Percentiles rank a stretch among this genome's conserved stretches.
These are phyloP conservation scores for Stramonita haemastoma DNA, from an alignment of 2,888 invertebrate genomes.

Conservation along the genomic window DNA sequence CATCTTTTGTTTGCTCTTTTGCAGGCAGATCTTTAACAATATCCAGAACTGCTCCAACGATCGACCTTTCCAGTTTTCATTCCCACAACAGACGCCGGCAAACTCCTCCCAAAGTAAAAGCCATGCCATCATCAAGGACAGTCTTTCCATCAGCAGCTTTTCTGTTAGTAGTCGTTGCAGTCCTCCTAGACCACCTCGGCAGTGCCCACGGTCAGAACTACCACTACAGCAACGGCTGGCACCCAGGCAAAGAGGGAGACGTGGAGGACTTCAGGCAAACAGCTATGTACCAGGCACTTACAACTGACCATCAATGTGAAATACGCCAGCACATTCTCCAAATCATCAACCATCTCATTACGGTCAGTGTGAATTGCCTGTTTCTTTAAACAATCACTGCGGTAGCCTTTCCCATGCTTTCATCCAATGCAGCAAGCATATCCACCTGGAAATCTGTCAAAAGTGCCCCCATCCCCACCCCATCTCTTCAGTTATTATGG, in stretches of 20 bases:
- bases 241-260: conserved; percentile 61
- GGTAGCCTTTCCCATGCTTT: no score
- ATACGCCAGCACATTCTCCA: neutral
- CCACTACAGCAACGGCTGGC: conserved; percentile 71
- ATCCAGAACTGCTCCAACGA: no score
- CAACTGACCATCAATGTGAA: neutral
- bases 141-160: neutral
- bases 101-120: neutral
- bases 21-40: no score
- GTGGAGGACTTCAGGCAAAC: conserved; percentile 4
- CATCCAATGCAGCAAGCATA: no score
- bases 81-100: neutral
- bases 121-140: neutral
- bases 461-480: no score
- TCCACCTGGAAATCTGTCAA: no score
- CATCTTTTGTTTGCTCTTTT: no score
- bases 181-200: neutral
- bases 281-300: neutral
- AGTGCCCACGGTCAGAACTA: conserved; percentile 29
- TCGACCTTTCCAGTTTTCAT: no score
- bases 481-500: no score
- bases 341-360: conserved; percentile 5
- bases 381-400: no score
- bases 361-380: conserved; percentile 7
- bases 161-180: neutral